Evolutionary conservation across 2,113 vertebrate species (phyloP).

Genomic region (Notechis scutatus): DNA sequence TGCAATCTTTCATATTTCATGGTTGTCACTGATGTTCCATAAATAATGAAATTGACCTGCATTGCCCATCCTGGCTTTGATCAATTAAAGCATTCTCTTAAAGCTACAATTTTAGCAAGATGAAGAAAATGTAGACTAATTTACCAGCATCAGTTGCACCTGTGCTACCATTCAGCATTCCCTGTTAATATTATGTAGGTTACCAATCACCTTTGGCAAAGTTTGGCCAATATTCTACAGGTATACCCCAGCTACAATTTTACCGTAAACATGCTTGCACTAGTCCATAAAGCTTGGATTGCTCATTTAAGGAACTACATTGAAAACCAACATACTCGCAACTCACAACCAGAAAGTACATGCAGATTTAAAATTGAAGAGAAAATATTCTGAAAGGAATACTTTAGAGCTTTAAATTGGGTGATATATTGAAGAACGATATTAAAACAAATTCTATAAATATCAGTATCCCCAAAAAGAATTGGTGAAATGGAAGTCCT

Average conservation of each 20-base stretch:
- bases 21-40: neutral
- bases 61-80: neutral
- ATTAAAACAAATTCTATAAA: neutral
- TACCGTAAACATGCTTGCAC: neutral
- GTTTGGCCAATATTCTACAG: neutral
- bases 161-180: neutral
- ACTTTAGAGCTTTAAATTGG: neutral
- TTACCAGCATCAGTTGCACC: neutral
- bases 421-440: neutral
- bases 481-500: neutral
- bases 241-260: neutral
- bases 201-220: neutral
- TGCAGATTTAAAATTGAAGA: neutral
- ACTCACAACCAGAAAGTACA: neutral
- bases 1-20: neutral
- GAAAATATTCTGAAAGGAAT: neutral
- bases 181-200: neutral
- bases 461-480: neutral
- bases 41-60: neutral
- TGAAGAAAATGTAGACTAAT: neutral
- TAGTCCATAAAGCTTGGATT: neutral
- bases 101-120: neutral
- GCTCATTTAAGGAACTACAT: neutral
- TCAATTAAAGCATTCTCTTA: neutral
- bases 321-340: neutral